Conservation (phyloP, 2,113 vertebrate genomes). For the Channa argus region DNA sequence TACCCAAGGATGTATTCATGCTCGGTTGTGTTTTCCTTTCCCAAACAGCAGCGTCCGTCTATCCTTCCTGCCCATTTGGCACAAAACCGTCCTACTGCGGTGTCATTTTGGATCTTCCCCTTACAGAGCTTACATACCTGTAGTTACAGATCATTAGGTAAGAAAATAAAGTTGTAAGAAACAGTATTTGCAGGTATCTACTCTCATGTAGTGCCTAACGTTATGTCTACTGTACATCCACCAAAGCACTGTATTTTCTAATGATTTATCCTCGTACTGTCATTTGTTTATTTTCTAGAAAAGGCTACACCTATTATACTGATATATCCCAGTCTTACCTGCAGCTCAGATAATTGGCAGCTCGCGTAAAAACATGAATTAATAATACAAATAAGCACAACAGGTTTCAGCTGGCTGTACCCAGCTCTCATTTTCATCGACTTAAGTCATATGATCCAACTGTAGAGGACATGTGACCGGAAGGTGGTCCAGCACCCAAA, state of each 20-base stretch:
- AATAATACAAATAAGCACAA: slow-evolving; percentile 63
- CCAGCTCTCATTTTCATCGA: slow-evolving; percentile 76
- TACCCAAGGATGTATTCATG: slow-evolving; percentile 79
- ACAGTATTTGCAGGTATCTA: not conserved
- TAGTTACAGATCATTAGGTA: not conserved
- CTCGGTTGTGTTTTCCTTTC: slow-evolving; percentile 41
- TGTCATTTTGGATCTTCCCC: slow-evolving; percentile 59
- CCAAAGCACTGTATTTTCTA: not conserved
- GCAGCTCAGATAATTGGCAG: slow-evolving; percentile 47
- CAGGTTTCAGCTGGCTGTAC: slow-evolving; percentile 25
- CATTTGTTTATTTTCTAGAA: not conserved
- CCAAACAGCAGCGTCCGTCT: slow-evolving; percentile 79
- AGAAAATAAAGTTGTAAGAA: not conserved
- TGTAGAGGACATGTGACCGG: slow-evolving; percentile 61
- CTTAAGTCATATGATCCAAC: slow-evolving; percentile 71
- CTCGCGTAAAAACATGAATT: slow-evolving; percentile 49
- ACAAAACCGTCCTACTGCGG: slow-evolving; percentile 75
- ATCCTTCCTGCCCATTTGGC: slow-evolving; percentile 59
- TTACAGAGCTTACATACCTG: slow-evolving; percentile 79
- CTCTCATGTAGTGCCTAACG: not conserved
- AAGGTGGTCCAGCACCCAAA: slow-evolving; percentile 17
- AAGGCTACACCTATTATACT: not conserved
- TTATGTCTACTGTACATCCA: not conserved
- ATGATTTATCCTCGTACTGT: not conserved
- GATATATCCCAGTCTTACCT: slow-evolving; percentile 61